Evolutionary conservation across 2,113 vertebrate species (phyloP).

Genomic region (Dolichotis patagonum): DNA sequence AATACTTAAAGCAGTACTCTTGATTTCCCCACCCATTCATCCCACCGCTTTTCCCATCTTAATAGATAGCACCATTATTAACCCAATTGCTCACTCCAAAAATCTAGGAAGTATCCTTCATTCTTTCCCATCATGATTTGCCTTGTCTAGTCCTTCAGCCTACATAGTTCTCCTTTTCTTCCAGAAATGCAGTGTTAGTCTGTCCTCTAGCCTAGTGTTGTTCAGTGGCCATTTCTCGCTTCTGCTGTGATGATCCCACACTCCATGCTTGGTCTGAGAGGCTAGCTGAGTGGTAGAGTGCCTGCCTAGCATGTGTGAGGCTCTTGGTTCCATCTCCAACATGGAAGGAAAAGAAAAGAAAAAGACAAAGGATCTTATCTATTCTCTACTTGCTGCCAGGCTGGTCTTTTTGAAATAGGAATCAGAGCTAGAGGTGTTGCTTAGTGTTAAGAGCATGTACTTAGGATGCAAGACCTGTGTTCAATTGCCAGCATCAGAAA

Average conservation of each 20-base stretch:
- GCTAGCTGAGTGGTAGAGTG: not conserved
- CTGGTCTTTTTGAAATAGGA: not conserved
- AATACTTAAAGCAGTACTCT: slow-evolving; percentile 4
- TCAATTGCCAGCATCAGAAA: not conserved
- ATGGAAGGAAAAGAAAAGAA: not conserved
- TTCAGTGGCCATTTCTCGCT: not conserved
- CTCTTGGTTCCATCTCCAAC: not conserved
- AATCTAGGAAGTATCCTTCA: not conserved
- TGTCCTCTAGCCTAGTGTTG: not conserved
- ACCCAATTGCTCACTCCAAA: not conserved
- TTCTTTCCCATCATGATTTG: not conserved
- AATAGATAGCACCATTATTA: slow-evolving; percentile 25
- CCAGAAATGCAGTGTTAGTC: not conserved
- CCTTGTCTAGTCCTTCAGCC: not conserved
- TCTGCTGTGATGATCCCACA: not conserved
- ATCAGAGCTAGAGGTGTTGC: not conserved
- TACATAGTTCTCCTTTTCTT: not conserved
- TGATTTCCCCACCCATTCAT: not conserved
- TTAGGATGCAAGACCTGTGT: not conserved
- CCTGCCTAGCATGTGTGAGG: not conserved
- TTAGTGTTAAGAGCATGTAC: not conserved
- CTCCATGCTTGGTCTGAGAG: not conserved
- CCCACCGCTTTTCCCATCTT: not conserved
- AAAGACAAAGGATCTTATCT: not conserved
- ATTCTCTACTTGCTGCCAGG: not conserved